A percentile compares a stretch with the other conserved stretches of the same genome.
Evolutionary conservation across 2,888 invertebrate species (phyloP).

Genomic region (Coleophora deauratella): DNA sequence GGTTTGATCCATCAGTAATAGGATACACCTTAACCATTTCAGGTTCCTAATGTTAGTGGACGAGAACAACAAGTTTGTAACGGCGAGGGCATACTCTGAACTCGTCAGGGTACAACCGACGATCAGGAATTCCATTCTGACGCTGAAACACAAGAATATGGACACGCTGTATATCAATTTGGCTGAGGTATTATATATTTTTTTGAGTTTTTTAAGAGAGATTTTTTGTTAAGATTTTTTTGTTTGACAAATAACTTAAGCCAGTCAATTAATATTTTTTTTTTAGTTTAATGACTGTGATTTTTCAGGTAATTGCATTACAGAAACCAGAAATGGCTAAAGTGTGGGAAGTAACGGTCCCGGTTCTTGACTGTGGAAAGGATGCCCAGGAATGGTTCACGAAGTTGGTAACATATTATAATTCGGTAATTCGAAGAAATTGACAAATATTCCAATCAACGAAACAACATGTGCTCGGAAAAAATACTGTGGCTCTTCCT

Average conservation of each 20-base stretch:
- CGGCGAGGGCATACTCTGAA: slow-evolving; percentile 70
- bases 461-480: too few species aligned
- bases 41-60: slow-evolving; percentile 75
- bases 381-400: background rate
- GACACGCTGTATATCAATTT: background rate
- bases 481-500: too few species aligned
- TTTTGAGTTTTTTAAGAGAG: background rate
- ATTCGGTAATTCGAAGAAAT: too few species aligned
- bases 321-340: background rate
- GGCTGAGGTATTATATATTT: background rate
- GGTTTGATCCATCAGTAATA: background rate
- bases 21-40: slow-evolving; percentile 6
- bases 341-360: background rate
- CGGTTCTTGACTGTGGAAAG: background rate
- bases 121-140: slow-evolving; percentile 44
- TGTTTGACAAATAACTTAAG: too few species aligned
- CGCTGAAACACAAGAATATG: background rate
- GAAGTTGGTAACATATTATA: background rate
- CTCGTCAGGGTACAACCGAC: slow-evolving; percentile 61
- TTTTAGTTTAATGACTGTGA: background rate
- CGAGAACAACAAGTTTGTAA: slow-evolving; percentile 70
- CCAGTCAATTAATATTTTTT: too few species aligned
- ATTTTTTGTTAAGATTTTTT: too few species aligned
- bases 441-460: too few species aligned
- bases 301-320: background rate